Percentiles rank a stretch among this genome's conserved stretches.
phyloP scores from a whole-genome alignment of 2,113 vertebrate genomes.

The Sciurus niger region DNA sequence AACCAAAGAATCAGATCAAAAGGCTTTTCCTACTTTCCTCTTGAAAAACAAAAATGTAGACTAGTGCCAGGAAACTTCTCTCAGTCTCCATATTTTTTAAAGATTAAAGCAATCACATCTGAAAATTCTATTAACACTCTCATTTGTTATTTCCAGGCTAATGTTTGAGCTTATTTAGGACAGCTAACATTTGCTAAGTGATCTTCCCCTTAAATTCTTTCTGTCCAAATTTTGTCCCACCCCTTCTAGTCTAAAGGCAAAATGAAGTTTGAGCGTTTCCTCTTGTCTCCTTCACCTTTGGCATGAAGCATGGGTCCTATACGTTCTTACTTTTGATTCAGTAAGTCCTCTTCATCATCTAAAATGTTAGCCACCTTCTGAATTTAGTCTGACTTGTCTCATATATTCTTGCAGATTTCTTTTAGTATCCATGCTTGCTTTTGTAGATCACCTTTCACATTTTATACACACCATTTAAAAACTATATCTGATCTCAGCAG shows the following conservation, averaged over 20 bases:
- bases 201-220: neutral
- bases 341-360: neutral
- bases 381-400: neutral
- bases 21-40: constrained; percentile 59
- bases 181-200: constrained; percentile 2
- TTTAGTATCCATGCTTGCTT: constrained; percentile 23
- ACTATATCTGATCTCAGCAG: constrained; percentile 11
- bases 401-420: constrained; percentile 16
- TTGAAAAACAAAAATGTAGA: constrained; percentile 28
- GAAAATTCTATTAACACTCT: constrained; percentile 63
- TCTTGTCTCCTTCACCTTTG: neutral
- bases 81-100: constrained; percentile 58
- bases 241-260: neutral
- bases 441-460: constrained; percentile 47
- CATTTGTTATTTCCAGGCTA: constrained; percentile 19
- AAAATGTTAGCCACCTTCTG: constrained; percentile 10
- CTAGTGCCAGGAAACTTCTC: neutral
- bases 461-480: constrained; percentile 29
- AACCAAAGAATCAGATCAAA: constrained; percentile 55
- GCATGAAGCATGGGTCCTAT: too few species aligned
- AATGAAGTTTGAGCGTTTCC: neutral
- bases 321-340: neutral
- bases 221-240: neutral
- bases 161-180: constrained; percentile 58
- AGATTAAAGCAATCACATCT: constrained; percentile 54